Conservation (phyloP, 2,888 invertebrate species). For the Leucoma salicis region DNA sequence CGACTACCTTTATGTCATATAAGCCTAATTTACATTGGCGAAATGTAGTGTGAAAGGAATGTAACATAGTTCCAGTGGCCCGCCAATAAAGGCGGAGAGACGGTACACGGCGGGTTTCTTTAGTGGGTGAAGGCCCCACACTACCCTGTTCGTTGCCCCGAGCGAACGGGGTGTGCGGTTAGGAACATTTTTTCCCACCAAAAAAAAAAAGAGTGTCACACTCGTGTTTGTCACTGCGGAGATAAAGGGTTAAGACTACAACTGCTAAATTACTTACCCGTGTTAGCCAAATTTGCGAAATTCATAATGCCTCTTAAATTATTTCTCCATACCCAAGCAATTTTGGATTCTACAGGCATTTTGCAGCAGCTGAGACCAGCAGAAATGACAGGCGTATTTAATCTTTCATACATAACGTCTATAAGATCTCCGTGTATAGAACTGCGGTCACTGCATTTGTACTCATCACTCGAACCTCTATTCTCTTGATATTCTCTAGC, state of each 20-base stretch:
- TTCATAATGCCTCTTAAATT: conserved; percentile 84
- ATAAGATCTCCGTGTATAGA: conserved; percentile 74
- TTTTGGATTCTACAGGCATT: conserved; percentile 85
- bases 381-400: conserved; percentile 85
- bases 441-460: conserved; percentile 45
- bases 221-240: no score
- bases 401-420: conserved; percentile 83
- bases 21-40: no score
- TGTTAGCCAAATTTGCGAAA: conserved; percentile 83
- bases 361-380: conserved; percentile 91
- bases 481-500: conserved; percentile 70
- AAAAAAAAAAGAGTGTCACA: no score
- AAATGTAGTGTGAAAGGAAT: no score
- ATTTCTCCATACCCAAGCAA: conserved; percentile 88
- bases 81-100: no score
- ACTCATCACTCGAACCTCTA: conserved; percentile 57
- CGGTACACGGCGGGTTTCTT: no score
- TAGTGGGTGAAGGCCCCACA: no score
- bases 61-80: no score
- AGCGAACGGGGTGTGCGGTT: no score
- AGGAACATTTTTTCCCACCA: no score
- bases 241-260: not conserved
- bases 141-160: no score
- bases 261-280: conserved; percentile 72
- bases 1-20: no score